A percentile compares a stretch with the other conserved stretches of the same genome.
These are phyloP conservation scores for Troilus luridus DNA, from an alignment of 2,888 invertebrate species.

Conservation along the genomic window DNA sequence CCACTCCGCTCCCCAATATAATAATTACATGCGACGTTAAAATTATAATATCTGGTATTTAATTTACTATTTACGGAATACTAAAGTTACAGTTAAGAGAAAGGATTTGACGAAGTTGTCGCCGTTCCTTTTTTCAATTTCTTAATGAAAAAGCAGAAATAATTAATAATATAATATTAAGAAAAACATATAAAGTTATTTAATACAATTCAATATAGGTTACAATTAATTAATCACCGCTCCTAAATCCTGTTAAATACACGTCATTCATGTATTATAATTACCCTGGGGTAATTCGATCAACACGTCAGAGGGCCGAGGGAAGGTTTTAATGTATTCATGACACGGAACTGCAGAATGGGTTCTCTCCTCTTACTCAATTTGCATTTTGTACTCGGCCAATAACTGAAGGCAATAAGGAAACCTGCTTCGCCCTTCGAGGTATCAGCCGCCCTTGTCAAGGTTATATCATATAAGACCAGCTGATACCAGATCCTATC, in stretches of 20 bases:
- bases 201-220: too few relatives aligned
- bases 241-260: not conserved
- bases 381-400: not conserved
- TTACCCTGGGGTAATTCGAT: not conserved
- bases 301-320: not conserved
- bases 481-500: not conserved
- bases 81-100: too few relatives aligned
- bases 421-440: not conserved
- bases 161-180: too few relatives aligned
- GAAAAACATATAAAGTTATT: too few relatives aligned
- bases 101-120: too few relatives aligned
- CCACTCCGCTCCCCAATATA: too few relatives aligned
- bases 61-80: too few relatives aligned
- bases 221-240: not conserved
- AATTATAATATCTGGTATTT: too few relatives aligned
- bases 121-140: too few relatives aligned
- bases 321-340: not conserved
- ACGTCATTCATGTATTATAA: not conserved
- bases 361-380: not conserved
- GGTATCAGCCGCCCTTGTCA: not conserved
- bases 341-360: not conserved
- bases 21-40: too few relatives aligned
- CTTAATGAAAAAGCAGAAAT: too few relatives aligned
- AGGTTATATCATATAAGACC: not conserved
- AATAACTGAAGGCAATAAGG: constrained; percentile 4